Evolutionary conservation across 2,113 vertebrate species (phyloP).

Genomic region (Albula goreensis): DNA sequence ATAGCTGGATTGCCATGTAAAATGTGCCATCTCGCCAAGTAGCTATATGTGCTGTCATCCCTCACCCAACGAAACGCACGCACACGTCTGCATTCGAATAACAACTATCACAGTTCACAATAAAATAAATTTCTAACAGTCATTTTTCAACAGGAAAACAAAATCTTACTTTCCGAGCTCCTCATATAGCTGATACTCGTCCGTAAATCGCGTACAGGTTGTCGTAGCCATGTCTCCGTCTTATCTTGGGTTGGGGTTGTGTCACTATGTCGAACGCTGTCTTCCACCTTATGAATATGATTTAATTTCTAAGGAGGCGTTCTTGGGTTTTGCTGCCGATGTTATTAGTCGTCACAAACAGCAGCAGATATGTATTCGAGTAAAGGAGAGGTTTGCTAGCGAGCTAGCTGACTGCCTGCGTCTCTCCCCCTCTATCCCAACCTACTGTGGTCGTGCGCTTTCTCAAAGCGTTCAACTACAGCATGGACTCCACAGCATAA

Average conservation of each 20-base stretch:
- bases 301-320: constrained; percentile 17
- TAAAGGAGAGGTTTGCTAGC: constrained; percentile 37
- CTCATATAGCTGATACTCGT: constrained; percentile 93
- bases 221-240: constrained; percentile 84
- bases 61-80: neutral
- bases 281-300: neutral
- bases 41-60: neutral
- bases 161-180: constrained; percentile 91
- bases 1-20: neutral
- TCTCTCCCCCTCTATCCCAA: constrained; percentile 44
- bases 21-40: neutral
- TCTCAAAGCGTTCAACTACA: neutral
- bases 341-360: constrained; percentile 14
- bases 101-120: neutral
- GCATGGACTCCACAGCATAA: neutral
- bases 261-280: constrained; percentile 11
- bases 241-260: constrained; percentile 19
- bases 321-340: constrained; percentile 45
- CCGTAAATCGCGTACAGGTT: constrained; percentile 92
- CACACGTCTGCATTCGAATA: neutral
- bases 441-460: constrained; percentile 26
- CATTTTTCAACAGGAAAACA: neutral
- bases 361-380: constrained; percentile 27
- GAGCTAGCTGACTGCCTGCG: constrained; percentile 17
- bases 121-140: neutral